Evolutionary conservation across 2,113 vertebrate species (phyloP).

Genomic region (Equus quagga): DNA sequence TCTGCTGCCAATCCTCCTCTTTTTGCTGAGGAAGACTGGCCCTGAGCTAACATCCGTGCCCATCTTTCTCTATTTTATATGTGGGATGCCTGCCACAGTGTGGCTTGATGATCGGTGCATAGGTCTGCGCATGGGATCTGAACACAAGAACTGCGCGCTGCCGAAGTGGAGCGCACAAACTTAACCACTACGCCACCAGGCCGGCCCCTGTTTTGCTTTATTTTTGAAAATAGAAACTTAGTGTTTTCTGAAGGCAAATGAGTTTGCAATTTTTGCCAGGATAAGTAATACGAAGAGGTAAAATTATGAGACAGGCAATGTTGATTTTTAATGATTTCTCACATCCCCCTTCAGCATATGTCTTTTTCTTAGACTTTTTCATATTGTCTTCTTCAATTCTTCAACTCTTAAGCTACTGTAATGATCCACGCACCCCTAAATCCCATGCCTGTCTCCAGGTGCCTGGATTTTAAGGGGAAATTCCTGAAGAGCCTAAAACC

Average conservation of each 20-base stretch:
- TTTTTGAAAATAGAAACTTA: slow-evolving; percentile 10
- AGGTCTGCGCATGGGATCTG: too few species aligned
- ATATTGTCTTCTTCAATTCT: not conserved
- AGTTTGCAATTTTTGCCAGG: not conserved
- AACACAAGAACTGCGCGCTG: too few species aligned
- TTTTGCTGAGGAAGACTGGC: too few species aligned
- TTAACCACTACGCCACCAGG: too few species aligned
- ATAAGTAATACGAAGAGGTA: not conserved
- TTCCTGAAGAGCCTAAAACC: not conserved
- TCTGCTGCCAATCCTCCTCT: too few species aligned
- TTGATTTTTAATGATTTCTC: not conserved
- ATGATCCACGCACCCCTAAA: not conserved
- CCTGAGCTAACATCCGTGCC: too few species aligned
- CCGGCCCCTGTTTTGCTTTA: not conserved
- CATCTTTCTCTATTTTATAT: too few species aligned
- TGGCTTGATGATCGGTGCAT: too few species aligned
- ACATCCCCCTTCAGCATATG: not conserved
- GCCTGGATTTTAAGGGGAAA: slow-evolving; percentile 17
- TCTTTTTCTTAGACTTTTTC: not conserved
- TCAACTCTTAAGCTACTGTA: not conserved
- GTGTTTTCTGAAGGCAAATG: not conserved
- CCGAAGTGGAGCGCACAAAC: too few species aligned
- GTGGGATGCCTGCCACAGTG: too few species aligned
- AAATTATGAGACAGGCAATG: not conserved
- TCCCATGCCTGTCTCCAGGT: not conserved